Percentiles rank a stretch among this genome's conserved stretches.
Evolutionary conservation across 1,140 invertebrate species (phyloP).

Genomic region (Nomia melanderi): DNA sequence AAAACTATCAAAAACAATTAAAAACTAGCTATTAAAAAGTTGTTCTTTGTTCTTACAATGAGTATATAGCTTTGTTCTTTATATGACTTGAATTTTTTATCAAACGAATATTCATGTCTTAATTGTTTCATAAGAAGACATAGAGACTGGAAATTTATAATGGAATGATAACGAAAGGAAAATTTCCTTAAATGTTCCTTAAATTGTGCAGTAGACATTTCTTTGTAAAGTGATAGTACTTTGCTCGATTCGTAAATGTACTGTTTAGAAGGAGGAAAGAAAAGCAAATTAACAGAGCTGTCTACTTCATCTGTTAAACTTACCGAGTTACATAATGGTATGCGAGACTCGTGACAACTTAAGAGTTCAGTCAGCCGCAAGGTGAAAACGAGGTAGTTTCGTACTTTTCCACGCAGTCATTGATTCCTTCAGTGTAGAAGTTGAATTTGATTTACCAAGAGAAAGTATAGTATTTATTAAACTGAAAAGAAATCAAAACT

Average conservation of each 20-base stretch:
- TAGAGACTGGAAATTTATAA: no score
- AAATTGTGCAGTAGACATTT: not conserved
- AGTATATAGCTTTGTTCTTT: no score
- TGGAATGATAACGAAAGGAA: no score
- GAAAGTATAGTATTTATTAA: no score
- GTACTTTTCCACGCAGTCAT: constrained; percentile 1
- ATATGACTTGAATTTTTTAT: no score
- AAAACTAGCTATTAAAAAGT: no score
- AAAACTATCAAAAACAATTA: no score
- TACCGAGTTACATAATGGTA: not conserved
- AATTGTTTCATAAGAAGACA: no score
- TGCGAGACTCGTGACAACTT: not conserved
- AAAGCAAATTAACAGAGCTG: not conserved
- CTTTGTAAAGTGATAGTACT: not conserved
- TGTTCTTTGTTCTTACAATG: no score
- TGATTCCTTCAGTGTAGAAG: not conserved
- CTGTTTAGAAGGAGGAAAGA: not conserved
- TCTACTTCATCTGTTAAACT: not conserved
- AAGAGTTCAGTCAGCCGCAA: constrained; percentile 1
- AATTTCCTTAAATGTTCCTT: not conserved
- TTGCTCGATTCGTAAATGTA: not conserved
- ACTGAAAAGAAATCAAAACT: no score
- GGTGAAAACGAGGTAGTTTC: not conserved
- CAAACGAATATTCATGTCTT: no score
- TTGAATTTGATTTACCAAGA: no score